Evolutionary conservation across 2,888 invertebrate genomes (phyloP).

Genomic region (Xiphydria camelus): DNA sequence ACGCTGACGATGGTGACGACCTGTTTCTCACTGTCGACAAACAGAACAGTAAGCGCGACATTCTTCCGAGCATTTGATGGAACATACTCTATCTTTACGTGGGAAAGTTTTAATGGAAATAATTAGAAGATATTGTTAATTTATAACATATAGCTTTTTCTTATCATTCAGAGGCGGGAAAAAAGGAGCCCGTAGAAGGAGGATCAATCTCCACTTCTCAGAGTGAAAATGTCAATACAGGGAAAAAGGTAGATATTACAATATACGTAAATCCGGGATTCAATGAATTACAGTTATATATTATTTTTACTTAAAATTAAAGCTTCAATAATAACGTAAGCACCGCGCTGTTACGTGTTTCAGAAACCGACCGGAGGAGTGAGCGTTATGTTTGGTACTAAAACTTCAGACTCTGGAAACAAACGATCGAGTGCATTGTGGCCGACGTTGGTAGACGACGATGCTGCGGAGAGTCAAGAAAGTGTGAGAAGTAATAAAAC

Average conservation of each 20-base stretch:
- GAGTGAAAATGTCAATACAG: conserved; percentile 3
- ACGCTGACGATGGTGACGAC: conserved; percentile 38
- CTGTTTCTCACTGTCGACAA: conserved; percentile 34
- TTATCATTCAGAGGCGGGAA: too few relatives aligned
- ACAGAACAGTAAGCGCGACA: too few relatives aligned
- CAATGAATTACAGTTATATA: not conserved
- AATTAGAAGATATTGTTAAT: too few relatives aligned
- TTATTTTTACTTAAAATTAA: conserved; percentile 7
- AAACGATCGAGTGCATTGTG: conserved; percentile 34
- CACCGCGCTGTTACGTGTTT: conserved; percentile 35
- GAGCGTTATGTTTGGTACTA: too few relatives aligned
- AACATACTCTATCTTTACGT: too few relatives aligned
- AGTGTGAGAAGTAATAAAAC: conserved; percentile 1
- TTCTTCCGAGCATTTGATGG: too few relatives aligned
- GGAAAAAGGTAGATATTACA: conserved; percentile 27
- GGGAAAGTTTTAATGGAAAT: too few relatives aligned
- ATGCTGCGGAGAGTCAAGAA: conserved; percentile 23
- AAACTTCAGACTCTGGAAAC: conserved; percentile 31
- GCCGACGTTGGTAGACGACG: conserved; percentile 38
- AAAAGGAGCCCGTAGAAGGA: too few relatives aligned
- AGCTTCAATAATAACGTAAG: too few relatives aligned
- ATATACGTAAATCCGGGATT: not conserved
- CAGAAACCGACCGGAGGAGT: conserved; percentile 68
- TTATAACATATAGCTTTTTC: too few relatives aligned
- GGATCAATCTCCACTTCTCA: too few relatives aligned